phyloP scores from a whole-genome alignment of 2,888 invertebrate genomes.

The Oscheius sp. region DNA sequence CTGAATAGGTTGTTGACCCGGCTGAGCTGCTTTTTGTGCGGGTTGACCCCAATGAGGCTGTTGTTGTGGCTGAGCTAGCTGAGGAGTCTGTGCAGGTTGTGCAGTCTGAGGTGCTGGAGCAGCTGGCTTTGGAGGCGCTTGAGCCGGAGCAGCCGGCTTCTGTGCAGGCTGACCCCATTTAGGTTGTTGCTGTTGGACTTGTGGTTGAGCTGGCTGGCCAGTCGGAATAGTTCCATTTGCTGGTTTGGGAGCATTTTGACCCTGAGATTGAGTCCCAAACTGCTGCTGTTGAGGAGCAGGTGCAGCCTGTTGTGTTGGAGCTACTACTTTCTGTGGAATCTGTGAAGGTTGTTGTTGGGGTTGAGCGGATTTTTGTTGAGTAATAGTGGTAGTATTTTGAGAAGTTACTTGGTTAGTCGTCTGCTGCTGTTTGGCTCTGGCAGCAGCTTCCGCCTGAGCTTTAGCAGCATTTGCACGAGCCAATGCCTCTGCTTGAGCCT shows the following conservation, averaged over 20 bases:
- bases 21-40: constrained; percentile 23
- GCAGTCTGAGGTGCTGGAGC: too few species aligned
- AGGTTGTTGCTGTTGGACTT: not conserved
- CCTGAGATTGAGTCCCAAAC: not conserved
- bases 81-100: too few species aligned
- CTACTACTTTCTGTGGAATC: not conserved
- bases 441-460: constrained; percentile 26
- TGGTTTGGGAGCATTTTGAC: not conserved
- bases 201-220: not conserved
- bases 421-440: constrained; percentile 20
- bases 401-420: constrained; percentile 28
- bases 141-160: not conserved
- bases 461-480: constrained; percentile 29
- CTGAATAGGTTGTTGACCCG: not conserved
- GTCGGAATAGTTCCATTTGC: not conserved
- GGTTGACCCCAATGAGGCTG: constrained; percentile 23
- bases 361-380: not conserved
- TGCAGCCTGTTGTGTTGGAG: constrained; percentile 1
- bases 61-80: constrained; percentile 1
- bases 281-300: constrained; percentile 2
- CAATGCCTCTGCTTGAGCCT: constrained; percentile 33
- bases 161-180: not conserved
- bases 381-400: constrained; percentile 9
- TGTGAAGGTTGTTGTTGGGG: not conserved
- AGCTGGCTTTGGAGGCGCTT: constrained; percentile 24